Percentiles rank a stretch among this genome's conserved stretches.
Evolutionary conservation across 2,113 vertebrate genomes (phyloP).

Genomic region (Otis tarda): DNA sequence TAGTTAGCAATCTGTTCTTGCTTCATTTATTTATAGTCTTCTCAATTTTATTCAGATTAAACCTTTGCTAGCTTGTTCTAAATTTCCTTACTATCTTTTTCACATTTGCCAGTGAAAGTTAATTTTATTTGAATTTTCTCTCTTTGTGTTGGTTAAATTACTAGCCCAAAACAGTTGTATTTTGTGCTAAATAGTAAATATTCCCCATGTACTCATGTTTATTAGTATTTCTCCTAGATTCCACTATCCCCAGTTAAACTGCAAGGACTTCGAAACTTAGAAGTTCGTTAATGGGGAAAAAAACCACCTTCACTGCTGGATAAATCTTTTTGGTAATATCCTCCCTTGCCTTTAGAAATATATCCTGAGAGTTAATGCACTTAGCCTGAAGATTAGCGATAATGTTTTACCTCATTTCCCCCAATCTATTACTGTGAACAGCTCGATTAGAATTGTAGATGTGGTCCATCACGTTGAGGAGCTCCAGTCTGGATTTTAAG

Average conservation of each 20-base stretch:
- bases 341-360: constrained; percentile 23
- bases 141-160: neutral
- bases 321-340: constrained; percentile 13
- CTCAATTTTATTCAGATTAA: neutral
- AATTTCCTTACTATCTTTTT: neutral
- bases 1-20: neutral
- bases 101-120: neutral
- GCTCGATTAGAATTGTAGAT: neutral
- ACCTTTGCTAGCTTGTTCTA: neutral
- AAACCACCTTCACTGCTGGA: neutral
- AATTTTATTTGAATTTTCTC: neutral
- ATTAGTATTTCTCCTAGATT: constrained; percentile 2
- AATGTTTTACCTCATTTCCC: constrained; percentile 38
- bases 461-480: neutral
- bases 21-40: neutral
- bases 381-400: neutral
- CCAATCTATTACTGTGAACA: neutral
- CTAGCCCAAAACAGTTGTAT: neutral
- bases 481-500: neutral
- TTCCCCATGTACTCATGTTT: neutral
- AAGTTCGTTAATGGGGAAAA: constrained; percentile 1
- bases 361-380: neutral
- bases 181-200: neutral
- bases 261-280: constrained; percentile 23
- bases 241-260: neutral